Percentiles rank a stretch among this genome's conserved stretches.
Conservation (phyloP, 1,140 invertebrate genomes). For the Drosophila aff. region DNA sequence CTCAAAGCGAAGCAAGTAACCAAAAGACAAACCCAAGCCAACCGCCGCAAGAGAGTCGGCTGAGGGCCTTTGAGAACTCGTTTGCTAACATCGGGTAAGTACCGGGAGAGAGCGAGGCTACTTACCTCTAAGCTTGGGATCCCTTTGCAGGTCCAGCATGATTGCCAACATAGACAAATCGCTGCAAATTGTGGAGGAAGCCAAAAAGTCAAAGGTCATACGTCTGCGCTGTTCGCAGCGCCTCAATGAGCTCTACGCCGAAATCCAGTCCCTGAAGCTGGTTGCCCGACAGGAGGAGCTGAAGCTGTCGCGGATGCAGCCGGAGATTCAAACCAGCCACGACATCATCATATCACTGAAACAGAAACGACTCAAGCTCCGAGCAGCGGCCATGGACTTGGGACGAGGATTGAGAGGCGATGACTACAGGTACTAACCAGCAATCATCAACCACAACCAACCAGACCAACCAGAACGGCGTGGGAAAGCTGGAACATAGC, state of each 20-base stretch:
- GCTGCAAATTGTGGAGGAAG: constrained; percentile 67
- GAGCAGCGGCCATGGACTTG: constrained; percentile 66
- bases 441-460: constrained; percentile 44
- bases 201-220: constrained; percentile 61
- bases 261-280: constrained; percentile 66
- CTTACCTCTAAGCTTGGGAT: neutral
- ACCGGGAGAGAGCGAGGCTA: neutral
- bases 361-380: constrained; percentile 70
- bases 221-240: constrained; percentile 63
- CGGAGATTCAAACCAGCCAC: constrained; percentile 72
- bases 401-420: constrained; percentile 69
- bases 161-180: constrained; percentile 72
- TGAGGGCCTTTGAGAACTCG: constrained; percentile 69
- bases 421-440: constrained; percentile 77
- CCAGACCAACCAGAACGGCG: constrained; percentile 48
- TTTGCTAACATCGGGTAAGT: constrained; percentile 76
- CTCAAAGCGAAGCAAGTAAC: neutral
- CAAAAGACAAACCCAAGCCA: constrained; percentile 3
- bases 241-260: constrained; percentile 62
- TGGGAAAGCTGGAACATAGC: constrained; percentile 48
- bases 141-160: constrained; percentile 56
- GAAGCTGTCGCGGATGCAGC: constrained; percentile 68
- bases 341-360: constrained; percentile 75
- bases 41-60: constrained; percentile 51
- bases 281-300: constrained; percentile 62